Evolutionary conservation across 2,888 invertebrate species (phyloP).

Genomic region (Leucophora obtusa): DNA sequence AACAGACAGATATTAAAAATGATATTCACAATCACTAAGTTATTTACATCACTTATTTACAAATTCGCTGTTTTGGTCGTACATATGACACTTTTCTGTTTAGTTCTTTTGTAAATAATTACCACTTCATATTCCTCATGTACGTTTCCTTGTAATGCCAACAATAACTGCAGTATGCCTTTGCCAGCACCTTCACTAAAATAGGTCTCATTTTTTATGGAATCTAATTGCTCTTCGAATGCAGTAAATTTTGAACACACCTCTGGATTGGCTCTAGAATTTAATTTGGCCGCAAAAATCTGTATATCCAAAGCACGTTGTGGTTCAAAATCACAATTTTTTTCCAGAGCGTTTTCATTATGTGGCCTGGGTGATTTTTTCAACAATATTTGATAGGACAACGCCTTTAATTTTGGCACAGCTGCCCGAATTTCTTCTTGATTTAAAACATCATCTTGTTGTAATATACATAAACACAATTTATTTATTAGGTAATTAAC

Average conservation of each 20-base stretch:
- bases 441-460: slow-evolving; percentile 46
- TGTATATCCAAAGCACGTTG: slow-evolving; percentile 69
- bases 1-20: too few species aligned
- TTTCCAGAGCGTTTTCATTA: slow-evolving; percentile 44
- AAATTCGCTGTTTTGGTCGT: too few species aligned
- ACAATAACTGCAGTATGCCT: slow-evolving; percentile 67
- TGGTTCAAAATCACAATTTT: slow-evolving; percentile 67
- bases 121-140: slow-evolving; percentile 63
- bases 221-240: slow-evolving; percentile 68
- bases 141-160: slow-evolving; percentile 66
- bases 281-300: slow-evolving; percentile 69
- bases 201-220: slow-evolving; percentile 65
- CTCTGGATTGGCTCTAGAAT: slow-evolving; percentile 65
- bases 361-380: slow-evolving; percentile 67
- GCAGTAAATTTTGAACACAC: slow-evolving; percentile 66
- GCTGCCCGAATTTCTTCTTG: slow-evolving; percentile 64
- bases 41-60: too few species aligned
- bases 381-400: slow-evolving; percentile 70
- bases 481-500: slow-evolving; percentile 70
- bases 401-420: slow-evolving; percentile 68
- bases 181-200: slow-evolving; percentile 67
- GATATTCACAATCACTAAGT: too few species aligned
- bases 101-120: background rate
- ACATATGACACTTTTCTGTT: too few species aligned
- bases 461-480: slow-evolving; percentile 67